Evolutionary conservation across 1,140 invertebrate genomes (phyloP).

Genomic region (Drosophila jambulina): DNA sequence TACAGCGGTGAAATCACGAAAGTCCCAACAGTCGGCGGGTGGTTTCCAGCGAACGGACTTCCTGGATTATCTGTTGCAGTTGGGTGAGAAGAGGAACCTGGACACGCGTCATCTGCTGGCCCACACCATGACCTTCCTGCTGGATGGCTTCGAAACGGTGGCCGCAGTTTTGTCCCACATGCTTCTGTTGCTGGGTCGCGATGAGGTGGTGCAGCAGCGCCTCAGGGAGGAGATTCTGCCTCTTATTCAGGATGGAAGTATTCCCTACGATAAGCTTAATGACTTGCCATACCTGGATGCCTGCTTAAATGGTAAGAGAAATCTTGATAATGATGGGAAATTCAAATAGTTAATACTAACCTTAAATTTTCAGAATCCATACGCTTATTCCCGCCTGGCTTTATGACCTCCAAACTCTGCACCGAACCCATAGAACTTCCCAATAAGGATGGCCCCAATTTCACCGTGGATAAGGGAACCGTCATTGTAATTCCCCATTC

Average conservation of each 20-base stretch:
- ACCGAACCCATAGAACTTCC: conserved; percentile 55
- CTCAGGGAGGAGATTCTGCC: conserved; percentile 77
- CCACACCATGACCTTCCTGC: conserved; percentile 61
- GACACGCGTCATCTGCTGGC: conserved; percentile 43
- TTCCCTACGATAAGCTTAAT: conserved; percentile 58
- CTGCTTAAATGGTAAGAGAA: conserved; percentile 58
- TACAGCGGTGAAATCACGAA: conserved; percentile 67
- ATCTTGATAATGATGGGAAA: neutral
- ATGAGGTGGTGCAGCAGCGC: conserved; percentile 50
- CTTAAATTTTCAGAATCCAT: conserved; percentile 48
- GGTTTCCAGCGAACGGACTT: conserved; percentile 74
- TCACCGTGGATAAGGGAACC: conserved; percentile 84
- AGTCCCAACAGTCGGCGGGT: conserved; percentile 37
- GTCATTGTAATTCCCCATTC: conserved; percentile 86
- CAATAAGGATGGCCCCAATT: conserved; percentile 55
- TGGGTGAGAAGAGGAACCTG: conserved; percentile 70
- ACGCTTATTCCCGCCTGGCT: conserved; percentile 52
- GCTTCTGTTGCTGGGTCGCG: conserved; percentile 52
- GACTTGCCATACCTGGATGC: conserved; percentile 73
- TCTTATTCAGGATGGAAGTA: conserved; percentile 35
- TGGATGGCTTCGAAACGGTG: conserved; percentile 78
- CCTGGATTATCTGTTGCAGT: conserved; percentile 77
- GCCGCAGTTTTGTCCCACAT: conserved; percentile 50
- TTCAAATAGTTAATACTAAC: neutral
- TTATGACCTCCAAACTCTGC: conserved; percentile 53